These are phyloP conservation scores for Orchesellides sinensis DNA, from an alignment of 2,888 invertebrate genomes.

Conservation along the genomic window DNA sequence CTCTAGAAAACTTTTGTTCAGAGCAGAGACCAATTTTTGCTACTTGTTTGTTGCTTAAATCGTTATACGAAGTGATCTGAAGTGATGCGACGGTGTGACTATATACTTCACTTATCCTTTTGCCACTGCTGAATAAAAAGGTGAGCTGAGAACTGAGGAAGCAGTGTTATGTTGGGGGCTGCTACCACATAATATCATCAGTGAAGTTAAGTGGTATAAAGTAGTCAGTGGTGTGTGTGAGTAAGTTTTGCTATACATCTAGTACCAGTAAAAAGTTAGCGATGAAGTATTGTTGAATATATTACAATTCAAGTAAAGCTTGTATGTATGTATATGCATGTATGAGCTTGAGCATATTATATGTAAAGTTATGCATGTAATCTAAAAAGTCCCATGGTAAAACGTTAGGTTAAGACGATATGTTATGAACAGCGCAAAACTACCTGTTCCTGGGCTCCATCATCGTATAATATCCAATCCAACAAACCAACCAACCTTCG, in stretches of 20 bases:
- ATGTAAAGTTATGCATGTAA: slow-evolving; percentile 16
- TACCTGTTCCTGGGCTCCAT: slow-evolving; percentile 39
- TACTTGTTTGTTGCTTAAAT: slow-evolving; percentile 35
- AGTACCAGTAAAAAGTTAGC: neutral
- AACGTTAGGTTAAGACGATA: neutral
- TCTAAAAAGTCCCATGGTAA: slow-evolving; percentile 42
- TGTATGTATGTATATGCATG: neutral
- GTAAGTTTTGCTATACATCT: neutral
- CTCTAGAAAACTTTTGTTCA: no score
- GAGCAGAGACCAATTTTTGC: no score
- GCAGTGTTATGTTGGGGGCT: slow-evolving; percentile 24
- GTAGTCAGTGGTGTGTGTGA: slow-evolving; percentile 7
- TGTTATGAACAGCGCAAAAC: slow-evolving; percentile 11
- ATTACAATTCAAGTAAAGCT: neutral
- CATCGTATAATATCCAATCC: slow-evolving; percentile 18
- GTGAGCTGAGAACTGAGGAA: slow-evolving; percentile 48
- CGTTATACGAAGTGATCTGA: slow-evolving; percentile 37
- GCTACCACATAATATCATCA: slow-evolving; percentile 39
- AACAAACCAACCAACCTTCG: neutral
- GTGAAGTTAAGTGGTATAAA: slow-evolving; percentile 35
- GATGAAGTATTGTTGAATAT: neutral
- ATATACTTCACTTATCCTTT: slow-evolving; percentile 29
- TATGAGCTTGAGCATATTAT: neutral
- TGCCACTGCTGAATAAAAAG: slow-evolving; percentile 44
- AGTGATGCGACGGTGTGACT: slow-evolving; percentile 48